Evolutionary conservation across 1,140 invertebrate genomes (phyloP).

Genomic region (Drosophila watanabei): DNA sequence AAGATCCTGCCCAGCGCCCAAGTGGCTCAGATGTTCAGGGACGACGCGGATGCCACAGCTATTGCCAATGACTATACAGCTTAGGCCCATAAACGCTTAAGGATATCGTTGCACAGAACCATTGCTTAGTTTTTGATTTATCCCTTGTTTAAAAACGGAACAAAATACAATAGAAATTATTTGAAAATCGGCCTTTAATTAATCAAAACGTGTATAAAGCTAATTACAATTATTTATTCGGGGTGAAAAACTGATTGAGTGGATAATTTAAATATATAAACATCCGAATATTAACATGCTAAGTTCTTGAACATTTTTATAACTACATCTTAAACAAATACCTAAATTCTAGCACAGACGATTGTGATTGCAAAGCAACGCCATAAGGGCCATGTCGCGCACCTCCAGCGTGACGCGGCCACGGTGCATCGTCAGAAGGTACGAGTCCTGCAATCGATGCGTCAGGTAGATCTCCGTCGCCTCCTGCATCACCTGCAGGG

Average conservation of each 20-base stretch:
- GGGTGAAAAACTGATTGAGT: background rate
- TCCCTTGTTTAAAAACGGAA: conserved; percentile 40
- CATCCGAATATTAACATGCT: background rate
- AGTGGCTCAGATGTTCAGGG: conserved; percentile 73
- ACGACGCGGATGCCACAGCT: conserved; percentile 58
- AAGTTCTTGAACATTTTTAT: background rate
- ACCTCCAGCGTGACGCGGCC: conserved; percentile 10
- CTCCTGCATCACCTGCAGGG: conserved; percentile 9
- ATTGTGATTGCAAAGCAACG: background rate
- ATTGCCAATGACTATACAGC: conserved; percentile 68
- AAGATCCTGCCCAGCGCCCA: conserved; percentile 72
- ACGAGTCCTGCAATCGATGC: conserved; percentile 7
- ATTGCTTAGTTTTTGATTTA: conserved; percentile 53
- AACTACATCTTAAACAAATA: background rate
- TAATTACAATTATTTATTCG: background rate
- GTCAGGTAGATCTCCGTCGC: conserved; percentile 6
- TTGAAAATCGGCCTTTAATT: conserved; percentile 8
- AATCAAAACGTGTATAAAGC: background rate
- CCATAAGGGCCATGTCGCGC: conserved; percentile 16
- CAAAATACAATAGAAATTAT: conserved; percentile 38
- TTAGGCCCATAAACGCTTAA: conserved; percentile 35
- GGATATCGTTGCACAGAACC: conserved; percentile 15
- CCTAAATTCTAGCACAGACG: background rate
- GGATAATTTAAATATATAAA: background rate
- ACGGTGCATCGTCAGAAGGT: conserved; percentile 9